A percentile compares a stretch with the other conserved stretches of the same genome.
These are phyloP conservation scores for Drosophila miranda DNA, from an alignment of 1,140 invertebrate genomes.

Conservation along the genomic window DNA sequence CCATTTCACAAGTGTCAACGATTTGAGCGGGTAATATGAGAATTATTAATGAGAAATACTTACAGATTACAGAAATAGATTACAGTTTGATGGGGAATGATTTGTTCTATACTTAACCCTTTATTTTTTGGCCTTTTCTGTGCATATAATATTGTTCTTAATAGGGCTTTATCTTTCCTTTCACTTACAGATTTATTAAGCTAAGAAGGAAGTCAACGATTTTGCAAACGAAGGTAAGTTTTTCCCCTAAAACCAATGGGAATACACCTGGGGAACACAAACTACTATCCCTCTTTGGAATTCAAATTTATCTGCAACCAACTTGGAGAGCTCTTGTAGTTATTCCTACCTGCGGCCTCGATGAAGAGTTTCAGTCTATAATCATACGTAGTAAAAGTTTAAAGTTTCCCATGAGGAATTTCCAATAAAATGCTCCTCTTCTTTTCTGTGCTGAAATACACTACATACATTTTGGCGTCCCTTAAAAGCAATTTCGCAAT, in stretches of 20 bases:
- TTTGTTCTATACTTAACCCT: too few species aligned
- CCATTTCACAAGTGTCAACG: conserved; percentile 26
- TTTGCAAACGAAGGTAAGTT: conserved; percentile 15
- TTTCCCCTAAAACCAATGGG: too few species aligned
- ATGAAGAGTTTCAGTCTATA: too few species aligned
- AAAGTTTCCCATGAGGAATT: background rate
- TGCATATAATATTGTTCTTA: conserved; percentile 6
- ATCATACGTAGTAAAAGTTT: too few species aligned
- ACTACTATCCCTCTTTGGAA: too few species aligned
- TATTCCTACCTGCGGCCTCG: too few species aligned
- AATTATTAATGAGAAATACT: conserved; percentile 32
- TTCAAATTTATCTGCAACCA: too few species aligned
- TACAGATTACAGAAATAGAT: too few species aligned
- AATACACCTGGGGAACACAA: too few species aligned
- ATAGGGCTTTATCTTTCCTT: conserved; percentile 4
- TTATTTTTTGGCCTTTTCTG: background rate
- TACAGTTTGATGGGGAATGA: too few species aligned
- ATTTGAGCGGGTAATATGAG: conserved; percentile 23
- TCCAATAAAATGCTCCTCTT: too few species aligned
- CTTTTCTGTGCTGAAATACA: background rate
- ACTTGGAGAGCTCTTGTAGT: too few species aligned
- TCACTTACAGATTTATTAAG: conserved; percentile 10
- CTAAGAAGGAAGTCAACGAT: background rate
- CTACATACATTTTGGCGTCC: conserved; percentile 4
- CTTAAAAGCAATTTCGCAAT: background rate